A percentile compares a stretch with the other conserved stretches of the same genome.
Evolutionary conservation across 2,888 invertebrate genomes (phyloP).

Genomic region (Papilio demoleus): DNA sequence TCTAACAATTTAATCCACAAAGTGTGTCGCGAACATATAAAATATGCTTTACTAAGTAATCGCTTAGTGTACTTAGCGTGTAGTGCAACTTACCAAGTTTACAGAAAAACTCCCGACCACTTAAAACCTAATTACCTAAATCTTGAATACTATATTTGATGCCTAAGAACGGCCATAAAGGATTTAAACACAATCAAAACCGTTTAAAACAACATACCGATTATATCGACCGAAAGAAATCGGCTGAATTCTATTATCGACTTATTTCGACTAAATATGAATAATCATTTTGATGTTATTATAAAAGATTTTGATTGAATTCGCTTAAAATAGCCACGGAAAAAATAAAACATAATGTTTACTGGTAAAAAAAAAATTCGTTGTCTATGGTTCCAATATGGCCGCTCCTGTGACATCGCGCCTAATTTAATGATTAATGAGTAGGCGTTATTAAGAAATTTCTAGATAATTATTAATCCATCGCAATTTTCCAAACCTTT

Average conservation of each 20-base stretch:
- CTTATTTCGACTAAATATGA: too few species aligned
- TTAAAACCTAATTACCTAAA: conserved; percentile 61
- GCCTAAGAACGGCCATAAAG: conserved; percentile 45
- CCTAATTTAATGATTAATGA: conserved; percentile 32
- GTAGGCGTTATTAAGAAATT: conserved; percentile 41
- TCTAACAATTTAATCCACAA: background rate
- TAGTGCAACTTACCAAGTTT: conserved; percentile 50
- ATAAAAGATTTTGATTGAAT: too few species aligned
- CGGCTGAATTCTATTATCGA: too few species aligned
- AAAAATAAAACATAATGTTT: background rate
- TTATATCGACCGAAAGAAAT: too few species aligned
- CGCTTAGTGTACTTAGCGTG: conserved; percentile 55
- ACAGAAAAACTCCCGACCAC: conserved; percentile 56
- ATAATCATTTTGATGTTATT: too few species aligned
- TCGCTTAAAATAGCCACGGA: background rate
- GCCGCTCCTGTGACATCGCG: conserved; percentile 30
- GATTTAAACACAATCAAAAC: too few species aligned
- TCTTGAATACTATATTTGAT: conserved; percentile 57
- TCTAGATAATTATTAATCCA: conserved; percentile 41
- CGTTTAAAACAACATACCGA: too few species aligned
- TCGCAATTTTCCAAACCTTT: conserved; percentile 40
- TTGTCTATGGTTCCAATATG: conserved; percentile 32
- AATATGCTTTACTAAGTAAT: conserved; percentile 29
- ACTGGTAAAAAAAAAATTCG: conserved; percentile 13
- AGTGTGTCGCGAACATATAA: background rate